Conservation (phyloP, 2,797 vertebrate species). For the Danio albolineatus region DNA sequence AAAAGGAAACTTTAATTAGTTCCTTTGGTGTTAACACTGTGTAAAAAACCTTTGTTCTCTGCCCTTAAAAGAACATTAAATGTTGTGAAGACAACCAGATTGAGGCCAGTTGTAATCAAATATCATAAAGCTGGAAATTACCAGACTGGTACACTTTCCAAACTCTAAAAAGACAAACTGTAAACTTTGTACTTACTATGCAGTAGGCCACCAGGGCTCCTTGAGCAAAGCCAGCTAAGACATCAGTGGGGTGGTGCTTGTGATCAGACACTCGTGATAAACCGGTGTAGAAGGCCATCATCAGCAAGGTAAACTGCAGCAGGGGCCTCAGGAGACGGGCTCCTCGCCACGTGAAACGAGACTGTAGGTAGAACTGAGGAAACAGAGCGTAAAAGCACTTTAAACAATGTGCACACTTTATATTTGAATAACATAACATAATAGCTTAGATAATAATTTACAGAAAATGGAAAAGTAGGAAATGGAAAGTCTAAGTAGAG, state of each 20-base stretch:
- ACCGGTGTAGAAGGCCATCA: constrained; percentile 99
- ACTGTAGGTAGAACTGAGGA: constrained; percentile 95
- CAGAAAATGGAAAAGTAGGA: neutral
- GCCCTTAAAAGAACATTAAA: constrained; percentile 1
- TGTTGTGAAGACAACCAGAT: constrained; percentile 3
- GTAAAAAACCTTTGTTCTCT: constrained; percentile 20
- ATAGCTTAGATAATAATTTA: neutral
- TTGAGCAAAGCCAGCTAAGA: constrained; percentile 94
- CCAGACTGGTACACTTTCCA: neutral
- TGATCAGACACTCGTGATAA: constrained; percentile 96
- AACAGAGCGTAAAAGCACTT: constrained; percentile 46
- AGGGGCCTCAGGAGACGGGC: constrained; percentile 95
- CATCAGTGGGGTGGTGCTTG: constrained; percentile 96
- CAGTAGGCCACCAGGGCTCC: constrained; percentile 97
- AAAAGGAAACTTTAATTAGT: constrained; percentile 19
- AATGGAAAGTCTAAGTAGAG: neutral
- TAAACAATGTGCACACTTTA: neutral
- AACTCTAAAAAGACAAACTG: neutral
- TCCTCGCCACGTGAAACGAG: constrained; percentile 97
- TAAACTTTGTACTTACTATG: constrained; percentile 86
- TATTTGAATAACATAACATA: neutral
- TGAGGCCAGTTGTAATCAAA: neutral
- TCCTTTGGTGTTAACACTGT: constrained; percentile 25
- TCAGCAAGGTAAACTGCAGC: constrained; percentile 96
- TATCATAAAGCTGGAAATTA: neutral